Percentiles rank a stretch among this genome's conserved stretches.
Conservation (phyloP, 2,797 vertebrate genomes). For the Holocentrus rufus region DNA sequence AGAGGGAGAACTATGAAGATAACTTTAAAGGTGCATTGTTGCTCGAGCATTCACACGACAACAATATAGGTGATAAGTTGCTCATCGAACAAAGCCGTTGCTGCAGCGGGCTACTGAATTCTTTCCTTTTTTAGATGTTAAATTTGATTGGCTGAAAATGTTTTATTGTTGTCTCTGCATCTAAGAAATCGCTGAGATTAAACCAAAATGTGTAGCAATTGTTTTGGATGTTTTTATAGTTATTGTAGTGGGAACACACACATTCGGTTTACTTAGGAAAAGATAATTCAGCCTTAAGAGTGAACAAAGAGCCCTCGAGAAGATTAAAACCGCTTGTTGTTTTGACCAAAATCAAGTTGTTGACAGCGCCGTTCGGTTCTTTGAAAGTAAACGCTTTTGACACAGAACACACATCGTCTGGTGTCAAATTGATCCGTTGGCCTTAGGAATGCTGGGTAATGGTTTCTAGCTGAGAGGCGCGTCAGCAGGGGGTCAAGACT, state of each 20-base stretch:
- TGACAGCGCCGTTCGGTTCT: slow-evolving; percentile 8
- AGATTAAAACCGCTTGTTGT: slow-evolving; percentile 28
- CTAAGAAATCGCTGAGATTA: too few relatives aligned
- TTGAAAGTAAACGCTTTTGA: slow-evolving; percentile 31
- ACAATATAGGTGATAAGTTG: too few relatives aligned
- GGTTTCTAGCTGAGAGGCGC: slow-evolving; percentile 33
- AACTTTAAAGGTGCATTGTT: neutral
- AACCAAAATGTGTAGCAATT: too few relatives aligned
- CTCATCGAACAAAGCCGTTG: too few relatives aligned
- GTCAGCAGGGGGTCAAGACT: slow-evolving; percentile 47
- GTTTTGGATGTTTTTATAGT: too few relatives aligned
- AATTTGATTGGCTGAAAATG: too few relatives aligned
- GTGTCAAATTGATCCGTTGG: slow-evolving; percentile 31
- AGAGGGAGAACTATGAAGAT: neutral
- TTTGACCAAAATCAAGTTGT: slow-evolving; percentile 13
- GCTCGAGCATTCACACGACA: too few relatives aligned
- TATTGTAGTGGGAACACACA: too few relatives aligned
- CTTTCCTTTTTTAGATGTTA: too few relatives aligned
- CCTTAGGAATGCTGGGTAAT: slow-evolving; percentile 48
- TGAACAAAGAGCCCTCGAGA: slow-evolving; percentile 16
- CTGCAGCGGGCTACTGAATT: too few relatives aligned
- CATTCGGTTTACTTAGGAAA: too few relatives aligned
- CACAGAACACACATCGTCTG: slow-evolving; percentile 31
- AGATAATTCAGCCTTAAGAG: neutral
- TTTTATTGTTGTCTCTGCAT: too few relatives aligned